Conservation (phyloP, 2,888 invertebrate species). For the Odontocerum albicorne region DNA sequence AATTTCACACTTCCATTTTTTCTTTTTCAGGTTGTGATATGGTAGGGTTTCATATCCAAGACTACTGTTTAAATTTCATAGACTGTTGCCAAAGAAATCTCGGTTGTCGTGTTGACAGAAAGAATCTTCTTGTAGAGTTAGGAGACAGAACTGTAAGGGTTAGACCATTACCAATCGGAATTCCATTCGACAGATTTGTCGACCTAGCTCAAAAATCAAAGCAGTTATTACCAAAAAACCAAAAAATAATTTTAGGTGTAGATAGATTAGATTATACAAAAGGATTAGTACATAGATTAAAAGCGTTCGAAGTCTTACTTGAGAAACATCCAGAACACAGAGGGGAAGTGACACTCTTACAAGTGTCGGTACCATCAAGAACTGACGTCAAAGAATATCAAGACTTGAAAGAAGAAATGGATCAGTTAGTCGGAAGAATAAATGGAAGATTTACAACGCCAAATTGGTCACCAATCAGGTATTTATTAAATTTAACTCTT, state of each 20-base stretch:
- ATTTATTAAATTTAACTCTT: too few species aligned
- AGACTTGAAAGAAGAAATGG: slow-evolving; percentile 87
- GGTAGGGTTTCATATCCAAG: slow-evolving; percentile 90
- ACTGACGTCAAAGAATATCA: slow-evolving; percentile 90
- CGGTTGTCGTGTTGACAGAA: slow-evolving; percentile 86
- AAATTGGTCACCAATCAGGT: slow-evolving; percentile 88
- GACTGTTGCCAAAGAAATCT: slow-evolving; percentile 87
- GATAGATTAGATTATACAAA: slow-evolving; percentile 91
- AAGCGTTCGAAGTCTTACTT: slow-evolving; percentile 79
- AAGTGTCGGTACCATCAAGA: slow-evolving; percentile 86
- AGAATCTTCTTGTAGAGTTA: slow-evolving; percentile 83
- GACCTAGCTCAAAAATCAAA: slow-evolving; percentile 73
- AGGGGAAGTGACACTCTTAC: slow-evolving; percentile 78
- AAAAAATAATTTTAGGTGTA: slow-evolving; percentile 83
- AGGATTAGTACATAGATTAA: slow-evolving; percentile 80
- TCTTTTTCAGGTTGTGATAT: slow-evolving; percentile 74
- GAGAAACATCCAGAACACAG: slow-evolving; percentile 85
- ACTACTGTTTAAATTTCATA: slow-evolving; percentile 88
- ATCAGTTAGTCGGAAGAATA: slow-evolving; percentile 84
- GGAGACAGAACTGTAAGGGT: slow-evolving; percentile 84
- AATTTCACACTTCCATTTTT: too few species aligned
- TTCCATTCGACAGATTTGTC: slow-evolving; percentile 85
- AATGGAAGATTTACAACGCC: slow-evolving; percentile 89
- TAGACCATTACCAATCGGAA: slow-evolving; percentile 84
- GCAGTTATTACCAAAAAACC: slow-evolving; percentile 69